Conservation (phyloP, 1,140 invertebrate species). For the Aplysia californica region DNA sequence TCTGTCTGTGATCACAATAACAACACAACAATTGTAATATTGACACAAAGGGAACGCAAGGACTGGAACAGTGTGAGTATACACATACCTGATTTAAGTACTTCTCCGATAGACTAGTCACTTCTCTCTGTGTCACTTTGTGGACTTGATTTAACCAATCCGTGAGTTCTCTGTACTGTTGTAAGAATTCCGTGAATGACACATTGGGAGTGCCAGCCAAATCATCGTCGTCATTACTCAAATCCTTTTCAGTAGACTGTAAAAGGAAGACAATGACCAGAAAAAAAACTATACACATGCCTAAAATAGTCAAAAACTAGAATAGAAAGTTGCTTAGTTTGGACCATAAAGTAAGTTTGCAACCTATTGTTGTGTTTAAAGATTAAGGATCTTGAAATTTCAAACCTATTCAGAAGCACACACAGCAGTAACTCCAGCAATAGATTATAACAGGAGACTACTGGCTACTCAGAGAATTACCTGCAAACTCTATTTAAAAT, state of each 20-base stretch:
- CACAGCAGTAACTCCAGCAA: too few relatives aligned
- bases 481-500: too few relatives aligned
- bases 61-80: conserved; percentile 11
- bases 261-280: neutral
- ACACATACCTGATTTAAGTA: conserved; percentile 64
- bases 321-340: too few relatives aligned
- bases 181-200: conserved; percentile 79
- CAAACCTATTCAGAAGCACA: too few relatives aligned
- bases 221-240: conserved; percentile 74
- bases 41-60: neutral
- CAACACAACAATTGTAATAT: neutral
- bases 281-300: too few relatives aligned
- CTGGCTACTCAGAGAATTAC: too few relatives aligned
- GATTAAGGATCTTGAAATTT: too few relatives aligned
- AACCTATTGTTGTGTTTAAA: too few relatives aligned
- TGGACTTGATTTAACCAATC: conserved; percentile 84
- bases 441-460: too few relatives aligned
- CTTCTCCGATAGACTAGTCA: conserved; percentile 58
- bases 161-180: conserved; percentile 84
- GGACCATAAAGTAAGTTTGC: too few relatives aligned
- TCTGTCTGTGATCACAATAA: neutral
- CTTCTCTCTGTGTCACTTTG: conserved; percentile 46
- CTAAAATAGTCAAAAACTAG: too few relatives aligned
- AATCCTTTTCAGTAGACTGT: conserved; percentile 83
- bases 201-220: conserved; percentile 72